Conservation (phyloP, 2,888 invertebrate species). For the Diaphora mendica region DNA sequence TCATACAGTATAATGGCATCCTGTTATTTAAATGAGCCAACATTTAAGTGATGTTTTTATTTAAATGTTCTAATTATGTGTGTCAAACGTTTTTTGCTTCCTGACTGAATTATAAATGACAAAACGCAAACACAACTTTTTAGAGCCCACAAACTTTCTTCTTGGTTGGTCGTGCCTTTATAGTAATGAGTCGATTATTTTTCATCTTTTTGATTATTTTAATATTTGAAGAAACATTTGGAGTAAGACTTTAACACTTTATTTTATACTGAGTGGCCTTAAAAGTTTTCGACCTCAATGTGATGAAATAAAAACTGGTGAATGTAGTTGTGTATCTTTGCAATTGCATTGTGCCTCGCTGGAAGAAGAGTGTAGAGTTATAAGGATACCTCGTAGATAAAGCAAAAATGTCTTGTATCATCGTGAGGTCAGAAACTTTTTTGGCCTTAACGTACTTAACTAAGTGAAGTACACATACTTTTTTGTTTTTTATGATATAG, state of each 20-base stretch:
- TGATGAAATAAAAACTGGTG: too few relatives aligned
- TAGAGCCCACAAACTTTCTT: not conserved
- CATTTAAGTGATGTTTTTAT: not conserved
- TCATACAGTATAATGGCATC: not conserved
- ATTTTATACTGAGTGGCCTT: not conserved
- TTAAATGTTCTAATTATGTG: not conserved
- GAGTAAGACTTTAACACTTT: not conserved
- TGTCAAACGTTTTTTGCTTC: not conserved
- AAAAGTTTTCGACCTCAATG: too few relatives aligned
- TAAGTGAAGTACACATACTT: too few relatives aligned
- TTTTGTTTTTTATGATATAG: too few relatives aligned
- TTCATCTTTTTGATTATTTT: not conserved
- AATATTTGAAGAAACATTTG: not conserved
- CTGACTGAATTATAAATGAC: not conserved
- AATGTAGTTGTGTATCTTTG: too few relatives aligned
- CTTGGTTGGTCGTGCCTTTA: not conserved
- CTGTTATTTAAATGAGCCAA: not conserved
- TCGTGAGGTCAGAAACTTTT: too few relatives aligned
- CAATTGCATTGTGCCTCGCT: too few relatives aligned
- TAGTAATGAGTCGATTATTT: conserved; percentile 2
- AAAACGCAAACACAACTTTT: not conserved
- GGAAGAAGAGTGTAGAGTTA: too few relatives aligned
- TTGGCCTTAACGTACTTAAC: too few relatives aligned
- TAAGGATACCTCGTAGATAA: too few relatives aligned
- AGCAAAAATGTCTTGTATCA: too few relatives aligned